Base-by-base conservation (phyloP, 2,797 vertebrate species). In the Myotis daubentonii region DNA sequence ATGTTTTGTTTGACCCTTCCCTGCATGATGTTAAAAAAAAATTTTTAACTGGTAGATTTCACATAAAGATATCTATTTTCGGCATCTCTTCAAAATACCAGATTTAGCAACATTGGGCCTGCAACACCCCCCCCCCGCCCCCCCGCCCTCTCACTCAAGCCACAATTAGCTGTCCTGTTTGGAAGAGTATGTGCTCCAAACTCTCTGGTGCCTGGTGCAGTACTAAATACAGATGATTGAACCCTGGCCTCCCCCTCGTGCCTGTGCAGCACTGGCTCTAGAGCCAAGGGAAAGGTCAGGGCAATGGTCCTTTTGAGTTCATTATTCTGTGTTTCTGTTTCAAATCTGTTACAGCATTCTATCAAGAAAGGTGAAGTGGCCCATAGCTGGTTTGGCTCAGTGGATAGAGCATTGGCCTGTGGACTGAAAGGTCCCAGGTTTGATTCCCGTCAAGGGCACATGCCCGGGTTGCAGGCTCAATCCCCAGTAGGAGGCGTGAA, bases 51-150 rank as follows among this genome's bases (percentile, higher is more conserved):
- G n/a, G 25, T 36, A 83, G 74, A 82, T 79, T 87, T 87, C 65
- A 95, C 66, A 89, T 83, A 80, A 81, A 71, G 49, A 3, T 65
- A 76, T 25, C 57, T 92, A 71, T 89, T 94, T 92, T 80, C 2
- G 13, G 38, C 65, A 80, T 76, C n/a, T 94, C 68, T 88, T 80
- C 60, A 93, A 91, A 82, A 66, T 44, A 86, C 28, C 79, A 74
- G 20, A 87, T 87, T 60, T 92, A 74, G 88, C 86, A 86, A 90
- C 28, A 68, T 0, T 86, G 57, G 70, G 22, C 53, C 38, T 92
- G 41, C 76, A 74, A 66, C n/a, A 19, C 41, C 28, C 47, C 41
- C 8, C 3, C 2, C 16, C 16, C 17, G 7, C 6, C 3, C 62
- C n/a, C 17, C 17, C n/a, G 0, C 65, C n/a, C 65, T 8, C 30